A percentile compares a stretch with the other conserved stretches of the same genome.
Evolutionary conservation across 2,113 vertebrate species (phyloP).

Genomic region (Hydrochoerus hydrochaeris): DNA sequence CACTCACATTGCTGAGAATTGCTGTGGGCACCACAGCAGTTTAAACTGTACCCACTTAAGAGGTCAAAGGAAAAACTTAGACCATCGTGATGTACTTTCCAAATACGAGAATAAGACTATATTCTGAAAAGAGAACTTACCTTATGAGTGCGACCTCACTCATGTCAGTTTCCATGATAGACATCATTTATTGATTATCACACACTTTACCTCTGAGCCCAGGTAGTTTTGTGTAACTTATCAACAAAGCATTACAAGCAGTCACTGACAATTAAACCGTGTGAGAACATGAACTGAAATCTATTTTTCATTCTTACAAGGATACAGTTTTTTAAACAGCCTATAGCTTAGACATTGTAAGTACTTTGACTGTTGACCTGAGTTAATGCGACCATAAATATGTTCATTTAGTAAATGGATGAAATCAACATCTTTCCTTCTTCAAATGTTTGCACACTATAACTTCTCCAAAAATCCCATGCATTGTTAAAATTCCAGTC

Average conservation of each 20-base stretch:
- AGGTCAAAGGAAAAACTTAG: not conserved
- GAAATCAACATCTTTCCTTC: not conserved
- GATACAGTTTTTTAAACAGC: not conserved
- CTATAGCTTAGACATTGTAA: not conserved
- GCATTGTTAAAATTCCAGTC: not conserved
- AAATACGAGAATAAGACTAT: conserved; percentile 37
- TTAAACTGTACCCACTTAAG: not conserved
- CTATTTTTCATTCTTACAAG: not conserved
- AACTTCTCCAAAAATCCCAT: not conserved
- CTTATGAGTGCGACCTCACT: not conserved
- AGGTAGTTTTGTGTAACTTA: not conserved
- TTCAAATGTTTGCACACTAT: not conserved
- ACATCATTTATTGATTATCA: not conserved
- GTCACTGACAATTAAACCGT: not conserved
- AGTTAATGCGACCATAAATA: not conserved
- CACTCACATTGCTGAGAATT: not conserved
- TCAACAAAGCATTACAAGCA: not conserved
- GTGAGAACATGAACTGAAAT: not conserved
- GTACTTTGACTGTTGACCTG: not conserved
- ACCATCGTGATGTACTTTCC: not conserved
- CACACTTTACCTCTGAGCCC: not conserved
- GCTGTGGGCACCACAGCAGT: not conserved
- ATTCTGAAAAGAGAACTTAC: not conserved
- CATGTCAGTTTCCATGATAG: not conserved
- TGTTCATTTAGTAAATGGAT: not conserved